Evolutionary conservation across 2,113 vertebrate genomes (phyloP), one percentile per base, ranked within the genome.

Genomic region (Psammodynastes pulverulentus): DNA sequence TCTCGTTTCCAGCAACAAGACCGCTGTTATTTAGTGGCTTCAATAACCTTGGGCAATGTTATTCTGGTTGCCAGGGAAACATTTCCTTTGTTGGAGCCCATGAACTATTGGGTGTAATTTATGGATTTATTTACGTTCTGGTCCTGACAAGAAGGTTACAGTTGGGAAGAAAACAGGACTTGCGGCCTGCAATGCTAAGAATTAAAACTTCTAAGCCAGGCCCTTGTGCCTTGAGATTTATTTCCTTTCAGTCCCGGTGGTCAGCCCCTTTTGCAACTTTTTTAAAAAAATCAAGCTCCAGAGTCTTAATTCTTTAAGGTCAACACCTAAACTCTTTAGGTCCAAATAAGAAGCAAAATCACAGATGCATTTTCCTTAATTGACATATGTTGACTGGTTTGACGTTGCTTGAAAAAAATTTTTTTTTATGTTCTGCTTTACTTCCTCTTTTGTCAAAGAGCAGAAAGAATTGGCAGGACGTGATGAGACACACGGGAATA

Each of bases 41-140:
- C n/a, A 92, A 58, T 92, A 92, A 92, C 87, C 91, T 92, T 89
- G 91, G 91, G 45, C 84, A 79, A 92, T 92, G 87, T 92, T 92
- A 88, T 92, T 92, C 52, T 49, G 52, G 91, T 92, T 92, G 91
- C 29, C 52, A 89, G n/a, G 87, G 91, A 51, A 92, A 92, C 72
- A 8, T 85, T 92, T 89, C 72, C 72, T 89, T 92, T 89, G 87
- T 92, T 56, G 13, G 56, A 89, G 72, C 87, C 72, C 87, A 88
- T 49, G n/a, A 88, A 49, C 86, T 72, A 91, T 62, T 24, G 51
- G 72, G 17, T 92, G 52, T 89, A 92, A 89, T 92, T 85, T 92
- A 89, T 92, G 88, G 87, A 89, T 89, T 89, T 89, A 89, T 92
- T 92, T 92, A 34, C 49, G 53, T 92, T 92, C 58, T 45, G 45